These are phyloP conservation scores for Anguilla megastoma DNA, from an alignment of 2,797 vertebrate species.

Conservation along the genomic window DNA sequence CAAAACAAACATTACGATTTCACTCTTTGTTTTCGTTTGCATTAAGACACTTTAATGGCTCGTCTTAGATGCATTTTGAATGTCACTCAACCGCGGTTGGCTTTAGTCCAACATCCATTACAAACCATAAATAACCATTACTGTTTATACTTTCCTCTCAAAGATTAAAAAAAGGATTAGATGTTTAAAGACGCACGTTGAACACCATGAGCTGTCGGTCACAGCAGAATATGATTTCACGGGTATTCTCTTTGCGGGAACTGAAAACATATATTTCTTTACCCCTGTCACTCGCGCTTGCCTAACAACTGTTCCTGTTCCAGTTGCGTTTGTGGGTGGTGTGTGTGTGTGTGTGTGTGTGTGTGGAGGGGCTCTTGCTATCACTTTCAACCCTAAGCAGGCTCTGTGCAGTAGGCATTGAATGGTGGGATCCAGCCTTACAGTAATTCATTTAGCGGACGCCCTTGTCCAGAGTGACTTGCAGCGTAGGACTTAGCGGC, in stretches of 20 bases:
- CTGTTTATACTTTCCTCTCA: not conserved
- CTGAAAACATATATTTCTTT: not conserved
- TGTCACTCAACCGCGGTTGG: not conserved
- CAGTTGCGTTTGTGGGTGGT: not conserved
- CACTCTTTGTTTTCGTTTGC: not conserved
- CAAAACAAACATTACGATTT: not conserved
- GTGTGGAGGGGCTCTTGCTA: not conserved
- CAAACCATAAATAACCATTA: not conserved
- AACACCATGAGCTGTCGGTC: not conserved
- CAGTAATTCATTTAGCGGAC: not conserved
- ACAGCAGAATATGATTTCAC: slow-evolving; percentile 9
- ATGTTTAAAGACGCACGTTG: not conserved
- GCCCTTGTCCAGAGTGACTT: not conserved
- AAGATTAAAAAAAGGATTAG: not conserved
- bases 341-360: not conserved
- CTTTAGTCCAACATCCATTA: not conserved
- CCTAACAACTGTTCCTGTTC: not conserved
- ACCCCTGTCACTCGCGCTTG: not conserved
- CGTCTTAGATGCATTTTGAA: not conserved
- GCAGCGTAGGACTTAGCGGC: no score
- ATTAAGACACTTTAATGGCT: not conserved
- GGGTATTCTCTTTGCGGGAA: not conserved
- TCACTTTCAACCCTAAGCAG: no score
- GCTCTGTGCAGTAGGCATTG: not conserved
- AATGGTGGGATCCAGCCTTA: not conserved